Conservation (phyloP, 2,113 vertebrate species). For the Triplophysa dalaica region DNA sequence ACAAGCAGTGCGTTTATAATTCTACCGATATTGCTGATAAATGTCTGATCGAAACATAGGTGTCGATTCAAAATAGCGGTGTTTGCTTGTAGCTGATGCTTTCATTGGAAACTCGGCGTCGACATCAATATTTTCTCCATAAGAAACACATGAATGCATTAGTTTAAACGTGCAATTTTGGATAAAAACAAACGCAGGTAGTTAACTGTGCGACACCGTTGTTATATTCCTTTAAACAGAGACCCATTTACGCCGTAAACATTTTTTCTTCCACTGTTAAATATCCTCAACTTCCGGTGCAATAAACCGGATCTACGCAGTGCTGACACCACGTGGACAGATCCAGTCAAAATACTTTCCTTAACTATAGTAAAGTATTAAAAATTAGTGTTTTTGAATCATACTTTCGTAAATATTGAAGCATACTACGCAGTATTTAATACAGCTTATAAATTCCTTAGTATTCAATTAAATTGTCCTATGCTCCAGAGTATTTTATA, state of each 20-base stretch:
- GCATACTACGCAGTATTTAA: too few species aligned
- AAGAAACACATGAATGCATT: not conserved
- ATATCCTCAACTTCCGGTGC: constrained; percentile 13
- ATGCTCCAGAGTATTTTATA: too few species aligned
- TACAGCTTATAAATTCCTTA: too few species aligned
- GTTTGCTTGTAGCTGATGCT: not conserved
- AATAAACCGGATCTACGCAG: not conserved
- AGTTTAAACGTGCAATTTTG: not conserved
- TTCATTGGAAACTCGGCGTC: not conserved
- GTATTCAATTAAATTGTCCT: too few species aligned
- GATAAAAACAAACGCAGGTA: too few species aligned
- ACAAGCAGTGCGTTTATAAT: not conserved
- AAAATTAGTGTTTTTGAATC: too few species aligned
- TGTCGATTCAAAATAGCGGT: not conserved
- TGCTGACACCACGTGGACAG: not conserved
- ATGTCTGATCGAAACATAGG: not conserved
- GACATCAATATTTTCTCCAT: not conserved
- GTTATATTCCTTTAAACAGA: not conserved
- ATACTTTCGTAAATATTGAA: too few species aligned
- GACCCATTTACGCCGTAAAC: not conserved
- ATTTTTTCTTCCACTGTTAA: constrained; percentile 13
- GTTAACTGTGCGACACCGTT: not conserved
- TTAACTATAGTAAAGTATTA: too few species aligned
- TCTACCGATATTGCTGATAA: not conserved
- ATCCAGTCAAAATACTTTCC: too few species aligned